Conservation (phyloP, 2,888 invertebrate species). For the Galerucella nymphaeae region DNA sequence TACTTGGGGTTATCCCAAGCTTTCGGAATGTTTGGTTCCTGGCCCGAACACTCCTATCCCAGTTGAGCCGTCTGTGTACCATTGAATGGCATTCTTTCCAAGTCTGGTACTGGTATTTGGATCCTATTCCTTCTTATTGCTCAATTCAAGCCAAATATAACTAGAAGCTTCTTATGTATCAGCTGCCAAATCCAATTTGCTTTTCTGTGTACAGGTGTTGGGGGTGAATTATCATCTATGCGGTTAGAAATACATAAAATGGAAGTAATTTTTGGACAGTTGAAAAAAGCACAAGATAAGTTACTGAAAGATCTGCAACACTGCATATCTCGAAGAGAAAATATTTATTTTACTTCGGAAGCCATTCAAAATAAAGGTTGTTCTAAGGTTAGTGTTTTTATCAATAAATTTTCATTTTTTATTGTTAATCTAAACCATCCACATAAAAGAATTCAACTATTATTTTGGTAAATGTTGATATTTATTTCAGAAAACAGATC, state of each 20-base stretch:
- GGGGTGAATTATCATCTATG: constrained; percentile 82
- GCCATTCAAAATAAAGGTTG: constrained; percentile 67
- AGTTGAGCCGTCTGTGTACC: no score
- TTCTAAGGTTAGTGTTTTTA: constrained; percentile 25
- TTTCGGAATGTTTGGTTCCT: no score
- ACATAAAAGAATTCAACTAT: no score
- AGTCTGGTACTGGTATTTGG: no score
- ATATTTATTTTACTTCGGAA: constrained; percentile 71
- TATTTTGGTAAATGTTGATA: neutral
- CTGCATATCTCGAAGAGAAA: constrained; percentile 73
- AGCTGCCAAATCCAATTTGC: no score
- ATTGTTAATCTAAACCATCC: no score
- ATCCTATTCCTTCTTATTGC: no score
- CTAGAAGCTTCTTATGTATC: no score
- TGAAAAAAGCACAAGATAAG: constrained; percentile 70
- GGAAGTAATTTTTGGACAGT: constrained; percentile 72
- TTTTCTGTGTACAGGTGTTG: constrained; percentile 58
- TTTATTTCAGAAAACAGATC: constrained; percentile 25
- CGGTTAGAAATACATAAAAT: constrained; percentile 85
- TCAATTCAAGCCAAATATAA: no score
- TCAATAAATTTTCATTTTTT: neutral
- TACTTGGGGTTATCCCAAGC: no score
- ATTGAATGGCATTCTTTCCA: no score
- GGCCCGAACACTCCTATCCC: no score
- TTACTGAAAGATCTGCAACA: constrained; percentile 74